Evolutionary conservation across 1,140 invertebrate genomes (phyloP), one percentile per base, ranked within the genome.

Genomic region (Bombus terrestris): DNA sequence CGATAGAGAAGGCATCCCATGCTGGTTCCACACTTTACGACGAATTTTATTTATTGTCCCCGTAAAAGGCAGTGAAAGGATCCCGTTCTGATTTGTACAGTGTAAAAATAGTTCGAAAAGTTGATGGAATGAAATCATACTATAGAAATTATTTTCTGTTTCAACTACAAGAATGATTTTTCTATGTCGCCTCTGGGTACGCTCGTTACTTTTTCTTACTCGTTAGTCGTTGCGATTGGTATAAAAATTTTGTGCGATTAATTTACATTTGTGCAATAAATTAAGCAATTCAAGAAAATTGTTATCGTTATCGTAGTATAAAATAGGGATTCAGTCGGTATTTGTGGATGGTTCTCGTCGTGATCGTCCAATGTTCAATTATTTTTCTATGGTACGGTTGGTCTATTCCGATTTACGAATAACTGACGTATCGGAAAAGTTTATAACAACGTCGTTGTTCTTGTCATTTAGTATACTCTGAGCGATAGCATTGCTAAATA

Each of bases 41-140:
- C 18, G 78, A 81, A 76, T 47, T 72, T 72, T 71, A 39, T 68
- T 86, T 86, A 90, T 90, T 90, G 88, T 90, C 86, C 80, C 75
- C 72, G 72, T 88, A 62, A 72, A 88, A 86, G 85, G 68, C 86
- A 83, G 71, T 74, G 74, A 62, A 81, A 75, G 22, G 35, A 69
- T 85, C 28, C 43, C 37, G 43, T 43, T 43, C n/a, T 35, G 39
- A 35, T 8, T 71, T 6, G 74, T 57, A 41, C 4, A 28, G 43
- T 47, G 53, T 81, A 68, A 81, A 85, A 81, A 66, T 80, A n/a
- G 28, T 66, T 10, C 1, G 32, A 85, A 53, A 79, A 32, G 53
- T 57, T 41, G 3, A 5, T 37, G 3, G 13, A 80, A 77, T 32
- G 3, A 68, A 62, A 69, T 72, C 35, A 62, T n/a, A n/a, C 10